phyloP scores from a whole-genome alignment of 1,140 invertebrate genomes.

The Nasonia vitripennis region DNA sequence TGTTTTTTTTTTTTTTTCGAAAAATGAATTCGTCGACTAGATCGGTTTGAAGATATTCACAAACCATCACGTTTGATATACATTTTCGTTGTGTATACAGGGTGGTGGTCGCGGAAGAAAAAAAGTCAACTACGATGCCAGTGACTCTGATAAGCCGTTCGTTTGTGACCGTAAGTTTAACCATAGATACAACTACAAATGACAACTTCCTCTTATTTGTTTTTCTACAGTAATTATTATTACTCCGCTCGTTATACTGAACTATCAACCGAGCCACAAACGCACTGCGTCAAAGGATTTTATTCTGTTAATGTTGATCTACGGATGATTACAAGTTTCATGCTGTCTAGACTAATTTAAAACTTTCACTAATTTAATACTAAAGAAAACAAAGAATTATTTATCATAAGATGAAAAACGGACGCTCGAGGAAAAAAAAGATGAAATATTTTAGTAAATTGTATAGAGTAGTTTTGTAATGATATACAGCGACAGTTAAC shows the following conservation, averaged over 20 bases:
- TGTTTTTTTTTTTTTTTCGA: background rate
- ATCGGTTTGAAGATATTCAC: background rate
- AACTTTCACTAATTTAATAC: constrained; percentile 24
- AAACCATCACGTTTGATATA: constrained; percentile 7
- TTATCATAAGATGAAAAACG: constrained; percentile 58
- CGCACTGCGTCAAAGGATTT: constrained; percentile 63
- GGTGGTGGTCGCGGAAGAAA: constrained; percentile 82
- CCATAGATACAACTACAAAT: constrained; percentile 75
- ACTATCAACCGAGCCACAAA: constrained; percentile 62
- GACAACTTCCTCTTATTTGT: constrained; percentile 69
- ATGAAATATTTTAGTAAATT: constrained; percentile 62
- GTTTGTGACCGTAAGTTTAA: constrained; percentile 93
- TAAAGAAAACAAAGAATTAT: constrained; percentile 43
- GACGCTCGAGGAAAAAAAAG: constrained; percentile 63
- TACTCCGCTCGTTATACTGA: constrained; percentile 49
- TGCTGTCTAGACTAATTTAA: constrained; percentile 45
- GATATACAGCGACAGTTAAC: constrained; percentile 57
- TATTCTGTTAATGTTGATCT: constrained; percentile 56
- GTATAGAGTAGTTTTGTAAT: constrained; percentile 61
- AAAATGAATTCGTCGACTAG: too few species aligned
- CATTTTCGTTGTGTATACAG: constrained; percentile 69
- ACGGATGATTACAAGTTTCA: constrained; percentile 39
- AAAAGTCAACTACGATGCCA: constrained; percentile 82
- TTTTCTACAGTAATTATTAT: constrained; percentile 54
- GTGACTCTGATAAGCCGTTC: constrained; percentile 92